Conservation (phyloP, 2,113 vertebrate genomes). For the Prionailurus viverrinus region DNA sequence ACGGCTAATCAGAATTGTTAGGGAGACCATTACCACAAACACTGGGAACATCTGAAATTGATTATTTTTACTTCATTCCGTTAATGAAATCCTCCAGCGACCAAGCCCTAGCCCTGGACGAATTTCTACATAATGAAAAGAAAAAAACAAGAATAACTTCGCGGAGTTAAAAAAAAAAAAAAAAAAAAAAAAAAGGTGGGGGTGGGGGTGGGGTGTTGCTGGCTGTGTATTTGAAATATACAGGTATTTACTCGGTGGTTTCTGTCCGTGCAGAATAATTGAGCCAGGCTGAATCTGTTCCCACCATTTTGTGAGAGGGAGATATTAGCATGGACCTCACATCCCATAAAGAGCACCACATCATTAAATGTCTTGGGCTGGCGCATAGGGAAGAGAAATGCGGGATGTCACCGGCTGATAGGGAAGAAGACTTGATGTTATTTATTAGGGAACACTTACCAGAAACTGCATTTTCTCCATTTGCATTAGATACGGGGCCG, state of each 20-base stretch:
- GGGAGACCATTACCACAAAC: constrained; percentile 87
- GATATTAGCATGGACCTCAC: constrained; percentile 86
- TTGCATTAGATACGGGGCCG: constrained; percentile 81
- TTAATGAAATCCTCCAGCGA: constrained; percentile 87
- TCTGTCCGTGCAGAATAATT: neutral
- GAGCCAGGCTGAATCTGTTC: constrained; percentile 52
- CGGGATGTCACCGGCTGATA: constrained; percentile 88
- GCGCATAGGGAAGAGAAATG: constrained; percentile 86
- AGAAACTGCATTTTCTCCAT: constrained; percentile 87
- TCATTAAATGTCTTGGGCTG: constrained; percentile 89
- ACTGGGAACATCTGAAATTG: constrained; percentile 87
- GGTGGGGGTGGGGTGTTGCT: no score
- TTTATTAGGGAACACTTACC: constrained; percentile 89
- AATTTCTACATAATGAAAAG: constrained; percentile 18
- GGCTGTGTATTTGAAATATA: neutral
- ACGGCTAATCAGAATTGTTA: constrained; percentile 87
- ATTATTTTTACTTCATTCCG: constrained; percentile 86
- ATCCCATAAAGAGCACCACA: constrained; percentile 86
- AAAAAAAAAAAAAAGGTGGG: neutral
- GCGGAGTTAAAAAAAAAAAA: neutral
- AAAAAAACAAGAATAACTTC: neutral
- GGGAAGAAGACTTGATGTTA: constrained; percentile 87
- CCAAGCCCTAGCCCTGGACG: constrained; percentile 36
- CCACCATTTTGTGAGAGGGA: constrained; percentile 85
- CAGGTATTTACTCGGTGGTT: neutral